phyloP scores from a whole-genome alignment of 1,140 invertebrate species.

The Lethocerus indicus region DNA sequence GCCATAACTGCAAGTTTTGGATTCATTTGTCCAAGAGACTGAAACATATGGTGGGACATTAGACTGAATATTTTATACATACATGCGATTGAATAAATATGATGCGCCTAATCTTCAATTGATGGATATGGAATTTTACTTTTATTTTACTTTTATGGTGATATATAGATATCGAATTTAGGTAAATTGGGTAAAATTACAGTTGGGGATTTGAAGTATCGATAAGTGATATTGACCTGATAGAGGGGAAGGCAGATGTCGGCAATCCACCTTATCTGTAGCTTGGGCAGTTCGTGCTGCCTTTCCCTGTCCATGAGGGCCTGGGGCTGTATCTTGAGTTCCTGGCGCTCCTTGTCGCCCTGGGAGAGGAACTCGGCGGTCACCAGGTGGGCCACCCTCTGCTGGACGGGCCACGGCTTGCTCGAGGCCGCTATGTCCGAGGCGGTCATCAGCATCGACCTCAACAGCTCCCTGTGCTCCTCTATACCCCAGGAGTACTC shows the following conservation, averaged over 20 bases:
- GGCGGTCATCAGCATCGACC: conserved; percentile 50
- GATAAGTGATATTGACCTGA: too few relatives aligned
- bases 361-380: conserved; percentile 27
- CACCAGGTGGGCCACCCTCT: conserved; percentile 27
- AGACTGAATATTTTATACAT: background rate
- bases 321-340: conserved; percentile 33
- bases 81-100: background rate
- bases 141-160: background rate
- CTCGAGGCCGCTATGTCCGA: conserved; percentile 46
- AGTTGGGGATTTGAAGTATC: conserved; percentile 11
- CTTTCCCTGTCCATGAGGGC: conserved; percentile 27
- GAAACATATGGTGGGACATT: conserved; percentile 9
- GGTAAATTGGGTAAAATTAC: background rate
- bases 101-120: background rate
- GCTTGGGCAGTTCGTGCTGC: conserved; percentile 26
- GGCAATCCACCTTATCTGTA: conserved; percentile 27
- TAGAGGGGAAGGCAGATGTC: conserved; percentile 29
- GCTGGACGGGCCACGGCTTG: conserved; percentile 46
- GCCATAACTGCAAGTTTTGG: conserved; percentile 26
- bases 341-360: conserved; percentile 37
- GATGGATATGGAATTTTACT: background rate
- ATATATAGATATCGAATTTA: background rate
- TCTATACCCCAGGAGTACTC: conserved; percentile 32
- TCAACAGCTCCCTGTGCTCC: conserved; percentile 29
- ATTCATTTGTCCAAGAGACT: conserved; percentile 27